Base-by-base conservation (phyloP, 2,888 invertebrate species). In the Caenorhabditis sp. region DNA sequence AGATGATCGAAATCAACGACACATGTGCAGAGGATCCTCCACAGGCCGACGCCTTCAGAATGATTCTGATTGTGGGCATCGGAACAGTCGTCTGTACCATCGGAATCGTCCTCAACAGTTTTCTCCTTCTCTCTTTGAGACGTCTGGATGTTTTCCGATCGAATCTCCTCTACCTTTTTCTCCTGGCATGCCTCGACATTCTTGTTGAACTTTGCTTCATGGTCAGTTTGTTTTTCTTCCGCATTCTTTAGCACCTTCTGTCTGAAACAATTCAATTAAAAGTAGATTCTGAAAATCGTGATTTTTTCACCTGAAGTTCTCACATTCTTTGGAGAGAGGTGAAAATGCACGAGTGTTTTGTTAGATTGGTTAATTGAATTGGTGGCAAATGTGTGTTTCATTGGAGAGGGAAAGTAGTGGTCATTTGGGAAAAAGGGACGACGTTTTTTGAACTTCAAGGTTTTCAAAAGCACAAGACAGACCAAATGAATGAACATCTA, bases 161-260 rank as follows among this genome's bases (percentile, higher is more conserved):
- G 22, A 88, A 87, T 69, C 59, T 83, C 10, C 80, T 88, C 16
- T 88, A 88, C 63, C 79, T 88, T 10, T 87, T 84, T 35, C 69
- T 88, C 12, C 75, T 88, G 8, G 88, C 88, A 0, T 82, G 75
- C 16, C 84, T 87, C 58, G 88, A 88, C 66, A 88, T 88, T 72
- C 61, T 82, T 12, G 88, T 88, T 44, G 88, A 88, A 72, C 69
- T 86, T 22, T 86, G 87, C 44, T 88, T 88, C 70, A 87, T 88
- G 79, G 88, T 88, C 10, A 84, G 86, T 84, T 47, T 10, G 19
- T 54, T 19, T 22, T 49, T 54, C 12, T 47, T 58, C 47, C 59
- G 28, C 63, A 72, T 49, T 31, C 58, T n/a, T 58, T 35, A 3
- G 3, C 28, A 26, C 16, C 7, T 35, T 7, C 14, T 16, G 28